Conservation (phyloP, 2,888 invertebrate genomes). For the Erynnis tages region DNA sequence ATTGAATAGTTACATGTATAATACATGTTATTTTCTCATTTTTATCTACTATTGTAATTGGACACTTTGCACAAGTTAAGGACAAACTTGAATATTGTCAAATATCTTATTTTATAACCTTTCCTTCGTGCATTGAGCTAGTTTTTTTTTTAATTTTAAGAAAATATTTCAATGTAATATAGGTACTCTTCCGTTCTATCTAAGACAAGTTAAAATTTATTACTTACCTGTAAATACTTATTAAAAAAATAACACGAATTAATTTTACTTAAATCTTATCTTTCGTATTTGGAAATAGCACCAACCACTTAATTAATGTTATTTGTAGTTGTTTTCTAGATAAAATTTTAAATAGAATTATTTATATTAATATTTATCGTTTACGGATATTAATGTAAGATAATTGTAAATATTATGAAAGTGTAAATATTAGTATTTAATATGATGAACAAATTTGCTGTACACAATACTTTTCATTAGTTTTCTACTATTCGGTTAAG, state of each 20-base stretch:
- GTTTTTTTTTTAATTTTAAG: neutral
- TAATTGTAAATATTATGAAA: slow-evolving; percentile 29
- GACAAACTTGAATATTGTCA: too few relatives aligned
- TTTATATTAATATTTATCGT: slow-evolving; percentile 32
- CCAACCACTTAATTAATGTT: slow-evolving; percentile 40
- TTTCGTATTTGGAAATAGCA: slow-evolving; percentile 43
- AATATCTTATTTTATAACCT: too few relatives aligned
- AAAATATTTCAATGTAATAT: too few relatives aligned
- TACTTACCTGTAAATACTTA: slow-evolving; percentile 15
- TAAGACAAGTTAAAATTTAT: too few relatives aligned
- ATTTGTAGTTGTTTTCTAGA: slow-evolving; percentile 48
- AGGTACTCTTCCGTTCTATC: too few relatives aligned
- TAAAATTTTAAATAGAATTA: slow-evolving; percentile 38
- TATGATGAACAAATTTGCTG: slow-evolving; percentile 14
- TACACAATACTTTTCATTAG: slow-evolving; percentile 23
- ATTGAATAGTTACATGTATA: too few relatives aligned
- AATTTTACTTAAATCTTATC: slow-evolving; percentile 6
- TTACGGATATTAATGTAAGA: slow-evolving; percentile 30
- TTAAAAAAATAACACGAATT: slow-evolving; percentile 1
- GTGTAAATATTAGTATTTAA: slow-evolving; percentile 32
- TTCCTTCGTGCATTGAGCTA: too few relatives aligned
- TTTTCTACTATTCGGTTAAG: slow-evolving; percentile 23
- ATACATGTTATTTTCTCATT: too few relatives aligned
- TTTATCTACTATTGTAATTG: too few relatives aligned
- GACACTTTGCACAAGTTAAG: too few relatives aligned